A percentile compares a stretch with the other conserved stretches of the same genome.
Conservation (phyloP, 92 coral and sea anemone species). For the Scolanthus callimorphus region DNA sequence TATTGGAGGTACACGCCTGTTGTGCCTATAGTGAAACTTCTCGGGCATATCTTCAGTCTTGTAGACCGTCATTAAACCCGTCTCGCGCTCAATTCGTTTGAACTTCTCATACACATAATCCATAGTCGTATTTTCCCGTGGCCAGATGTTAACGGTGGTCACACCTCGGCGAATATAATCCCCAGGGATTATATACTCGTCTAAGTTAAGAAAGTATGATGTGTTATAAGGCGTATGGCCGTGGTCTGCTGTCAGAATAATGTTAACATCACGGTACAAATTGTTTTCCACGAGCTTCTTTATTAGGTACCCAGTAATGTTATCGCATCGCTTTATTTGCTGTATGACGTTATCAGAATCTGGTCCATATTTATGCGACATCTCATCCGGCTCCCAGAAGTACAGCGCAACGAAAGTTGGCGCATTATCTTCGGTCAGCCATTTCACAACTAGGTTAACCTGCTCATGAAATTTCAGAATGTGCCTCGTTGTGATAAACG, state of each 20-base stretch:
- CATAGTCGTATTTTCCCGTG: conserved; percentile 17
- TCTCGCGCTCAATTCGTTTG: conserved; percentile 32
- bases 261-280: conserved; percentile 50
- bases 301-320: conserved; percentile 59
- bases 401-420: conserved; percentile 73
- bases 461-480: conserved; percentile 53
- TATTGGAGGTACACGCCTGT: conserved; percentile 62
- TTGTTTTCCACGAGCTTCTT: conserved; percentile 29
- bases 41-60: conserved; percentile 70
- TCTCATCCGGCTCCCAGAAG: conserved; percentile 45
- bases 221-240: conserved; percentile 61
- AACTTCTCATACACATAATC: conserved; percentile 33
- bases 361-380: conserved; percentile 50
- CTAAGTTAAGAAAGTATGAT: conserved; percentile 46
- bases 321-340: conserved; percentile 28
- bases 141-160: conserved; percentile 40
- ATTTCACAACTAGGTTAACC: conserved; percentile 50
- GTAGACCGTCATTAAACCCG: conserved; percentile 49
- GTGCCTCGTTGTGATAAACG: conserved; percentile 26
- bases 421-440: conserved; percentile 61
- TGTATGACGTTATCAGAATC: conserved; percentile 38
- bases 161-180: conserved; percentile 25
- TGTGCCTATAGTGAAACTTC: conserved; percentile 49
- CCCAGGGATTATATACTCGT: conserved; percentile 35
- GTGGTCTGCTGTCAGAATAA: conserved; percentile 73